Evolutionary conservation across 1,140 invertebrate species (phyloP).

Genomic region (Aphaenogaster ashmeadi): DNA sequence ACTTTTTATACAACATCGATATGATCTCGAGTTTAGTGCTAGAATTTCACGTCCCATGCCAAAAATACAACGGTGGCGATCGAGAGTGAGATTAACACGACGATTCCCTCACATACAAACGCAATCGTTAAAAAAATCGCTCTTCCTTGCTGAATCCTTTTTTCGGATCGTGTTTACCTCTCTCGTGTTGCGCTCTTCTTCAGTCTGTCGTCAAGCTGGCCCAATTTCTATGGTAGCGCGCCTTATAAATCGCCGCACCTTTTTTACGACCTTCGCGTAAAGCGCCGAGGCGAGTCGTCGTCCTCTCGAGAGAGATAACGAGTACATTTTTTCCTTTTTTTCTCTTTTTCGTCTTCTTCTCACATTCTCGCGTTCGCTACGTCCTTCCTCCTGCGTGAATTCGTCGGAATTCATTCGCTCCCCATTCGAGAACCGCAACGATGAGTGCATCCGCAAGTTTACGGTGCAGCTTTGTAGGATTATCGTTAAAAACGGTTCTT

Average conservation of each 20-base stretch:
- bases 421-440: slow-evolving; percentile 33
- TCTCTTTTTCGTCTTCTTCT: not conserved
- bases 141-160: not conserved
- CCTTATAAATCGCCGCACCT: slow-evolving; percentile 71
- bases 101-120: slow-evolving; percentile 14
- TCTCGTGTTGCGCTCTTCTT: slow-evolving; percentile 20
- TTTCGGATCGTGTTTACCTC: not conserved
- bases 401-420: slow-evolving; percentile 33
- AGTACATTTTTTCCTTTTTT: slow-evolving; percentile 17
- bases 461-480: not conserved
- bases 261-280: slow-evolving; percentile 73
- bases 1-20: slow-evolving; percentile 31
- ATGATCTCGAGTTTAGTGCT: slow-evolving; percentile 40
- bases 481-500: slow-evolving; percentile 57
- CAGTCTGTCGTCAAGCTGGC: slow-evolving; percentile 70
- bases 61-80: slow-evolving; percentile 33
- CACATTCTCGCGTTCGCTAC: not conserved
- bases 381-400: not conserved
- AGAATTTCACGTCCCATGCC: not conserved
- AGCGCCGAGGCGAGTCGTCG: slow-evolving; percentile 50
- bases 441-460: not conserved
- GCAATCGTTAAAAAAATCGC: slow-evolving; percentile 31
- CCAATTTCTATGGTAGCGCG: slow-evolving; percentile 71
- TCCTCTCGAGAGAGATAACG: slow-evolving; percentile 59
- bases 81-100: not conserved